Conservation (phyloP, 2,113 vertebrate genomes). For the Dicentrarchus labrax region DNA sequence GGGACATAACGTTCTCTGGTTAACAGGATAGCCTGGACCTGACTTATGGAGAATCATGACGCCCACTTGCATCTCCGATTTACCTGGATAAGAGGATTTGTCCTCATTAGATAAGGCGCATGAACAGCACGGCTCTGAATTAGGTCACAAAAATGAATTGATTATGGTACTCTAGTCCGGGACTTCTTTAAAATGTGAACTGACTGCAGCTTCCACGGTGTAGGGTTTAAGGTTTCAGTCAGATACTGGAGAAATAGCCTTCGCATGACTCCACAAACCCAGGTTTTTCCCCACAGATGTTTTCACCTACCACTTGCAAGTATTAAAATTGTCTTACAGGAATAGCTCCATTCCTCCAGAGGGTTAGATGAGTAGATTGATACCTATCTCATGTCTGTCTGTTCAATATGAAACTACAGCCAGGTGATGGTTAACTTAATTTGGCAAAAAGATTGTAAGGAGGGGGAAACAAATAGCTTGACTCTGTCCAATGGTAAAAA, state of each 20-base stretch:
- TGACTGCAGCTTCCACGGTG: neutral
- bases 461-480: too few species aligned
- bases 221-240: neutral
- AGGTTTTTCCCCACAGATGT: neutral
- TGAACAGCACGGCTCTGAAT: constrained; percentile 5
- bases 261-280: neutral
- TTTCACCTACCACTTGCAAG: neutral
- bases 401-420: too few species aligned
- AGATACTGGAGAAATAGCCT: neutral
- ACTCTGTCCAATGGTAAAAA: too few species aligned
- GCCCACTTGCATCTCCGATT: constrained; percentile 17
- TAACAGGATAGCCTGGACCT: constrained; percentile 23
- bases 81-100: constrained; percentile 48
- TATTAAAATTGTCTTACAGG: neutral
- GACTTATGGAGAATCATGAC: constrained; percentile 27
- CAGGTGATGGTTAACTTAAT: too few species aligned
- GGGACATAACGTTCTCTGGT: constrained; percentile 62
- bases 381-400: too few species aligned
- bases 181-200: neutral
- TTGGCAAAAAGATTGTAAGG: too few species aligned
- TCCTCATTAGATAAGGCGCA: neutral
- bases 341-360: neutral
- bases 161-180: constrained; percentile 3
- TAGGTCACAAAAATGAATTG: constrained; percentile 20
- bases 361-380: too few species aligned